These are phyloP conservation scores for Cyaniris semiargus DNA, from an alignment of 2,888 invertebrate genomes.

Conservation along the genomic window DNA sequence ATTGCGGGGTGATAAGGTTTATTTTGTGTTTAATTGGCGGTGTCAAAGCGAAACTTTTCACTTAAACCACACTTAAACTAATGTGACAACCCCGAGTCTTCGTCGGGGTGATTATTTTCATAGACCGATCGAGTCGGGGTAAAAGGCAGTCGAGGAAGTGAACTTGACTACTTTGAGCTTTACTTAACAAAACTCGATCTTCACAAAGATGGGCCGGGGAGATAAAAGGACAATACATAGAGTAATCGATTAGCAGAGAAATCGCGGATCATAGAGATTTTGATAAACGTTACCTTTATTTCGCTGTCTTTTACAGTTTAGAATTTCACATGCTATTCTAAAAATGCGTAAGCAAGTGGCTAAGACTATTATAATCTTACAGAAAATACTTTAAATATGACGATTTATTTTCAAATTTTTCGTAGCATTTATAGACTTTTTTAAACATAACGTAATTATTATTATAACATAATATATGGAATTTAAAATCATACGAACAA, in stretches of 20 bases:
- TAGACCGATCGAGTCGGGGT: slow-evolving; percentile 56
- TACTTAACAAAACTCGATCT: slow-evolving; percentile 33
- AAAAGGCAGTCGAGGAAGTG: slow-evolving; percentile 40
- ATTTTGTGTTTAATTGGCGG: slow-evolving; percentile 34
- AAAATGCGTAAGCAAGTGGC: not conserved
- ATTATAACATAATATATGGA: too few species aligned
- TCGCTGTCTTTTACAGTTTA: too few species aligned
- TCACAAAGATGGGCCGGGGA: slow-evolving; percentile 30
- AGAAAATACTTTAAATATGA: not conserved
- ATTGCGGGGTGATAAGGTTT: slow-evolving; percentile 29
- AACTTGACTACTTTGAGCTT: slow-evolving; percentile 36
- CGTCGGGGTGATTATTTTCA: slow-evolving; percentile 67
- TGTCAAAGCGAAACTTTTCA: slow-evolving; percentile 62
- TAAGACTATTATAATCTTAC: not conserved
- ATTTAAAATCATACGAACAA: too few species aligned
- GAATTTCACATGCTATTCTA: too few species aligned
- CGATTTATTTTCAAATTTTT: too few species aligned
- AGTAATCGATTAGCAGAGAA: slow-evolving; percentile 29
- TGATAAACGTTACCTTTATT: too few species aligned
- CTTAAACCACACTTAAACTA: slow-evolving; percentile 61
- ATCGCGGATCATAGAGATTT: not conserved
- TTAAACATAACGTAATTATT: too few species aligned
- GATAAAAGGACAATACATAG: slow-evolving; percentile 31
- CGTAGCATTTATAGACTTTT: too few species aligned
- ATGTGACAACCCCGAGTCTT: slow-evolving; percentile 51